Base-by-base conservation (phyloP, 1,140 invertebrate genomes). In the Frieseomelitta varia region DNA sequence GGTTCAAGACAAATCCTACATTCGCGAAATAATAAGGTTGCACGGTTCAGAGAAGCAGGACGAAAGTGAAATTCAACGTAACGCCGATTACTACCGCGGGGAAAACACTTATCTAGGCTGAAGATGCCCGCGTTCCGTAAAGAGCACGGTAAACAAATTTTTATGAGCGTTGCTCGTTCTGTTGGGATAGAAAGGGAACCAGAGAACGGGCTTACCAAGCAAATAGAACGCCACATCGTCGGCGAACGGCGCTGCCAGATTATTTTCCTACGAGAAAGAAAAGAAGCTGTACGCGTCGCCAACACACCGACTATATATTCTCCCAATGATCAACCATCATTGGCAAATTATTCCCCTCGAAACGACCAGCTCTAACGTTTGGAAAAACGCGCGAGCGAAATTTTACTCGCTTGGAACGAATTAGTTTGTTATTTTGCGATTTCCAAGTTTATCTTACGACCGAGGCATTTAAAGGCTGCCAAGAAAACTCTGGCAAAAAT, bases 221-320 rank as follows among this genome's bases (percentile, higher is more conserved):
- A 82, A 83, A 83, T 56, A 69, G 81, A 58, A 77, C 8, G 53
- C 15, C 34, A 11, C 11, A 21, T 53, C 47, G 39, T 14, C 69
- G 58, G 71, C 27, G 47, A 39, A 53, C 58, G 11, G 51, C 53
- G 47, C 19, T 53, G 17, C 63, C 34, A 83, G 73, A 83, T 77
- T 83, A 83, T 83, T 77, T 56, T 83, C 63, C 27, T 58, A 39
- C 51, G 74, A 83, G 69, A 77, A 68, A 74, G 27, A n/a, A 34
- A 68, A 8, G 4, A 55, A 58, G 65, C 73, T 10, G 24, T 10
- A 10, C 34, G 55, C 63, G 55, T 56, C 12, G 17, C 47, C 74
- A n/a, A 68, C 77, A 21, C 27, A 27, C 24, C 24, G 17, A 11
- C 11, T 68, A 19, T 77, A 83, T 69, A 30, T 30, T 58, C 55